Base-by-base conservation (phyloP, 2,113 vertebrate species). In the Nanorana parkeri region DNA sequence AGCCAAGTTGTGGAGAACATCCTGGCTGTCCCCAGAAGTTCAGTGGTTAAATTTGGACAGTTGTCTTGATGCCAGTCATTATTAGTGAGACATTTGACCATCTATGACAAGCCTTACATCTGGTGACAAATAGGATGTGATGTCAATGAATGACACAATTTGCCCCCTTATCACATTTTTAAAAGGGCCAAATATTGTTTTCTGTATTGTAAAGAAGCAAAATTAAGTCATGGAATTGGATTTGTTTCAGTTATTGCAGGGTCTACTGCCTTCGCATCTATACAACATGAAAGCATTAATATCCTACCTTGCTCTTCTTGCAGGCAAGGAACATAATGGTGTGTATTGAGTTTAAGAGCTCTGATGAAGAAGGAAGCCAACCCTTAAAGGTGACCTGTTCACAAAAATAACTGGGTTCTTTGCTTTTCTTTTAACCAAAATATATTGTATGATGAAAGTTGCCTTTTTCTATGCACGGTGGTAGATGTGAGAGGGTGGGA, bases 321-420 rank as follows among this genome's bases (percentile, higher is more conserved):
- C 91, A 99, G 98, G 98, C 98, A 85, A 94, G 98, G 84, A 99
- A 99, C 90, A 94, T 99, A 77, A 96, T 97, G 0, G 95, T 97
- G 81, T 96, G 95, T 58, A 88, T 97, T 84, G 96, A 99, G 91
- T 98, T 99, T 86, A 95, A 93, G 87, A 96, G 92, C 88, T 97
- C 98, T 4, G 98, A 99, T 54, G 96, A 97, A 81, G 97, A 98
- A 85, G 88, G 91, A 81, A 91, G 96, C 56, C 96, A 93, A 88
- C 94, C 98, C 0, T 76, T 99, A 82, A 97, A 97, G 95, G 97
- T 98, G 87, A 91, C 89, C 29, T 72, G 29, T 47, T 55, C 0
- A 58, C 29, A n/a, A 15, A 4, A 28, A 29, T 23, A 28, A 0
- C 26, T 52, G 3, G 26, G 10, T 52, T n/a, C 29, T 20, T 10